Evolutionary conservation across 2,888 invertebrate genomes (phyloP), one percentile per base, ranked within the genome.

Genomic region (Chouioia cunea): DNA sequence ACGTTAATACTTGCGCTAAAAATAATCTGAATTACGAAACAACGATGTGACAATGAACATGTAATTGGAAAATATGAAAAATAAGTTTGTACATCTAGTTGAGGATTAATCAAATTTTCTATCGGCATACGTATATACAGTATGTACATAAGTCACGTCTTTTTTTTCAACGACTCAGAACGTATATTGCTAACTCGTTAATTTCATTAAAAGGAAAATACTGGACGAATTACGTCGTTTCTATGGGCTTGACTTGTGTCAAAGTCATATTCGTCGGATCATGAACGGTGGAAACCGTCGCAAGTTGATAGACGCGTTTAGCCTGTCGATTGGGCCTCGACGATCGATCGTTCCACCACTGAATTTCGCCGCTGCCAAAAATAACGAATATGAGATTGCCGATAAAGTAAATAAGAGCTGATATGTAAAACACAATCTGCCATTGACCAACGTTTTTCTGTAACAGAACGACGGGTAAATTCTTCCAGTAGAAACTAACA

Each of bases 361-460:
- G 74, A 10, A 71, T n/a, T 53, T 73, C 70, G 6, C 67, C 74
- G 27, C 70, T 72, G 4, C 72, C 74, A 20, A 74, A 73, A 15
- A 91, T 77, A 12, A 91, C 75, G 77, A 89, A 92, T 79, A 91
- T 86, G 71, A 89, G 80, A 78, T 91, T 91, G 47, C 89, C 87
- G 15, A 89, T 73, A 78, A 91, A 88, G 79, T 91, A 90, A 76
- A 91, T 87, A 0, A 84, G 86, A 0, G 90, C 87, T 0, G 91
- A 88, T n/a, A 91, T 86, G 80, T 90, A 90, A 84, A 92, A 92
- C 18, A 91, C 90, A 36, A 87, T 88, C 53, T 89, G 84, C 92
- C 92, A 92, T 72, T 89, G 88, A 0, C 82, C 78, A 0, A 88
- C 86, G 47, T 87, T 86, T 4, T 85, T 83, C 91, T 91, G 85